These are phyloP conservation scores for Zelleria hepariella DNA, from an alignment of 2,888 invertebrate genomes.

Conservation along the genomic window DNA sequence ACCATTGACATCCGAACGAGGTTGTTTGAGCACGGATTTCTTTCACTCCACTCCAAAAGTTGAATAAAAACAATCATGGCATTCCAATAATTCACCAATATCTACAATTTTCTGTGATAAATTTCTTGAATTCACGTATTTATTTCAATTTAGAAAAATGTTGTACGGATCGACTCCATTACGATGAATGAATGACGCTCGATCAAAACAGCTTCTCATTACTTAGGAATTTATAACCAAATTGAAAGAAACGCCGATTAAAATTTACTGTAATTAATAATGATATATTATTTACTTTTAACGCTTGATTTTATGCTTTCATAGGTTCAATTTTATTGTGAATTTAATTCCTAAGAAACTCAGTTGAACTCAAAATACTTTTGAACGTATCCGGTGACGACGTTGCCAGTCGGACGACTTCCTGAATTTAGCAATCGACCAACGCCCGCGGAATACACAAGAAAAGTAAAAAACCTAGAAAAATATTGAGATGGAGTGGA, in stretches of 20 bases:
- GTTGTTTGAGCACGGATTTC: slow-evolving; percentile 46
- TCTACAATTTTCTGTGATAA: slow-evolving; percentile 47
- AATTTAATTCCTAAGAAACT: not conserved
- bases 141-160: slow-evolving; percentile 36
- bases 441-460: not conserved
- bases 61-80: slow-evolving; percentile 39
- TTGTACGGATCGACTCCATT: slow-evolving; percentile 73
- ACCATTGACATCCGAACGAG: slow-evolving; percentile 53
- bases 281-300: not conserved
- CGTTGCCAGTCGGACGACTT: slow-evolving; percentile 66
- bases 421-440: slow-evolving; percentile 51
- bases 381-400: slow-evolving; percentile 35
- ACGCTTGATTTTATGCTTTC: too few species aligned
- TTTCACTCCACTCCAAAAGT: slow-evolving; percentile 47
- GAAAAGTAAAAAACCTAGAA: not conserved
- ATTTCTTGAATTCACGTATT: slow-evolving; percentile 36
- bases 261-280: not conserved
- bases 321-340: not conserved
- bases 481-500: too few species aligned
- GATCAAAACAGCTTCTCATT: slow-evolving; percentile 54
- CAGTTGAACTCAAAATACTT: not conserved
- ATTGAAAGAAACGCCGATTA: not conserved
- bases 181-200: slow-evolving; percentile 77
- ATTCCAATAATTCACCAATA: slow-evolving; percentile 42
- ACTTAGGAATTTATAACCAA: slow-evolving; percentile 35